A percentile compares a stretch with the other conserved stretches of the same genome.
Conservation (phyloP, 2,888 invertebrate genomes). For the Hirtodrosophila confusa region DNA sequence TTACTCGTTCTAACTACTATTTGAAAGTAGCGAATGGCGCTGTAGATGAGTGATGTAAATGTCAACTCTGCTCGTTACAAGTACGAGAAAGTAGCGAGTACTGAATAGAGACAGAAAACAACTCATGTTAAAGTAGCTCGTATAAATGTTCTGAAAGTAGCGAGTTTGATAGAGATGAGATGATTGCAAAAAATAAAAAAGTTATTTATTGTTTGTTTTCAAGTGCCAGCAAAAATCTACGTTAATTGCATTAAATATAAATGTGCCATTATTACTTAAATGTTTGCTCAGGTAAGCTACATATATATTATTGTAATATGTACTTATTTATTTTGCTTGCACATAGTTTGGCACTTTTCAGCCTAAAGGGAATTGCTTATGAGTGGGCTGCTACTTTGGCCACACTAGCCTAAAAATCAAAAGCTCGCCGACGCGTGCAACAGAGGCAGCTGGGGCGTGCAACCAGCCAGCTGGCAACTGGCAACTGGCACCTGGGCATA, state of each 20-base stretch:
- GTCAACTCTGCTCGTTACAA: not conserved
- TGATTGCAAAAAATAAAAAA: too few relatives aligned
- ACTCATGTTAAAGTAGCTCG: too few relatives aligned
- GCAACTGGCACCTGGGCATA: slow-evolving; percentile 26
- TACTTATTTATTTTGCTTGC: slow-evolving; percentile 3
- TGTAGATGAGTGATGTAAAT: not conserved
- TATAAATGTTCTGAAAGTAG: too few relatives aligned
- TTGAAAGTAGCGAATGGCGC: not conserved
- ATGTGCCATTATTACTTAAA: slow-evolving; percentile 1
- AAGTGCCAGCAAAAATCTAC: not conserved
- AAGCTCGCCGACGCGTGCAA: too few relatives aligned
- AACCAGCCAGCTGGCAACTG: not conserved
- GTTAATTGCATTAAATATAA: slow-evolving; percentile 22
- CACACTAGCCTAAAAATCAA: not conserved
- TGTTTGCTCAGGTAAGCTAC: not conserved
- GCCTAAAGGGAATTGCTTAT: slow-evolving; percentile 41
- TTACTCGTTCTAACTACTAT: too few relatives aligned
- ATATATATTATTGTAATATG: slow-evolving; percentile 10
- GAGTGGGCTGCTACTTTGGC: too few relatives aligned
- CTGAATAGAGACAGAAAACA: too few relatives aligned
- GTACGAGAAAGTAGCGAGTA: not conserved
- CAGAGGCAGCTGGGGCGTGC: too few relatives aligned
- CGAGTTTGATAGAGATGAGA: not conserved
- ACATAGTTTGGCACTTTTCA: not conserved
- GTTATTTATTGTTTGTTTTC: too few relatives aligned